Conservation (phyloP, 2,113 vertebrate genomes). For the Nothocercus julius region DNA sequence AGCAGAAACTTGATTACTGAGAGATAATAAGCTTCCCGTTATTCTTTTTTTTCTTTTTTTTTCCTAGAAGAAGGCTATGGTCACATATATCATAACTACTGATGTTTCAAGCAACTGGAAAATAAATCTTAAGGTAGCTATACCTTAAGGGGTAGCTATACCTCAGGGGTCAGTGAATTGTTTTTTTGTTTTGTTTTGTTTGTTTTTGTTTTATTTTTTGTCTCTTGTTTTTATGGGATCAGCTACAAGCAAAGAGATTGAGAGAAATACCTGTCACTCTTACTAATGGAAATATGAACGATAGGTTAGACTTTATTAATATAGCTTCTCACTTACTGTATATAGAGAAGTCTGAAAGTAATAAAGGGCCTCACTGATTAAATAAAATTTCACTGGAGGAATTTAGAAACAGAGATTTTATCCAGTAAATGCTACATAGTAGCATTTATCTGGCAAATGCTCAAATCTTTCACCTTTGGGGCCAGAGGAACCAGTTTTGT, state of each 20-base stretch:
- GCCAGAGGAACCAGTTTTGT: neutral
- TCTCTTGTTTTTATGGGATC: neutral
- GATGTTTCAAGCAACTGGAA: neutral
- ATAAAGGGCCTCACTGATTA: neutral
- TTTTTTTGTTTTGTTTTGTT: neutral
- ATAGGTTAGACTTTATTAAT: neutral
- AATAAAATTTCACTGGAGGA: neutral
- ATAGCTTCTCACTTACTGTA: neutral
- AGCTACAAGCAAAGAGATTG: neutral
- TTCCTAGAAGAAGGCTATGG: neutral
- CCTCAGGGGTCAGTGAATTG: neutral
- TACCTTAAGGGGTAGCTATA: neutral
- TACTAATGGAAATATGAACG: neutral
- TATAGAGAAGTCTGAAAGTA: neutral
- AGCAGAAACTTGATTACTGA: neutral
- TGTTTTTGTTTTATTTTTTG: neutral
- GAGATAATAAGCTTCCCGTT: neutral
- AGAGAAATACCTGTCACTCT: neutral
- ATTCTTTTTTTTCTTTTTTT: neutral
- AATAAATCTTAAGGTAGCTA: neutral
- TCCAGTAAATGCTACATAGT: neutral
- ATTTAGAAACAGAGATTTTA: neutral
- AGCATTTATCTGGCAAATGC: neutral
- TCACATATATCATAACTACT: neutral
- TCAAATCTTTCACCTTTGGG: neutral